Conservation (phyloP, 2,888 invertebrate genomes). For the Drosophila borealis region DNA sequence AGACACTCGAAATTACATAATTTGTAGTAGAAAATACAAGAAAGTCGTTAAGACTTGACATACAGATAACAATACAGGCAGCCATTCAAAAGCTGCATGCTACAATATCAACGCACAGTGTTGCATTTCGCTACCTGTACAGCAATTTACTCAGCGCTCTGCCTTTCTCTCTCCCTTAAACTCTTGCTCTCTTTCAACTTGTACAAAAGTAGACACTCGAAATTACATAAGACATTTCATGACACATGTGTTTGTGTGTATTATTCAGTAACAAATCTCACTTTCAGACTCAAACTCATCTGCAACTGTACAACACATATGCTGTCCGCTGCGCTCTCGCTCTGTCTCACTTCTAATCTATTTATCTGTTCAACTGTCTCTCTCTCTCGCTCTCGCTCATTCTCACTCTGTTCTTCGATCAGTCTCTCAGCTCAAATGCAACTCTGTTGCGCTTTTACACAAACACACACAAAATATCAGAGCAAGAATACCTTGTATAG, state of each 20-base stretch:
- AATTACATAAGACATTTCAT: slow-evolving; percentile 17
- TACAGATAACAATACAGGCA: slow-evolving; percentile 6
- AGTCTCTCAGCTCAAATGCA: slow-evolving; percentile 7
- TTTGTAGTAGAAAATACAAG: slow-evolving; percentile 1
- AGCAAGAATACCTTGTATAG: slow-evolving; percentile 9
- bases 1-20: slow-evolving; percentile 12
- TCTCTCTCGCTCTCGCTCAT: slow-evolving; percentile 3
- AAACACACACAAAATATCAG: slow-evolving; percentile 18
- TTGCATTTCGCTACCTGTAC: slow-evolving; percentile 20
- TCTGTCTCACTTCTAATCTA: slow-evolving; percentile 13
- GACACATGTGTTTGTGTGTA: slow-evolving; percentile 17
- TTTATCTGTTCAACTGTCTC: slow-evolving; percentile 26
- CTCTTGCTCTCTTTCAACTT: background rate
- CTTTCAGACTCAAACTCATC: slow-evolving; percentile 8
- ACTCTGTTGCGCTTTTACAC: slow-evolving; percentile 15
- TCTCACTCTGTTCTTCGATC: slow-evolving; percentile 11
- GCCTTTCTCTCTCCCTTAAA: background rate
- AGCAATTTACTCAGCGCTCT: slow-evolving; percentile 12
- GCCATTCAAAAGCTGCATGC: slow-evolving; percentile 35
- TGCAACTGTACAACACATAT: slow-evolving; percentile 25
- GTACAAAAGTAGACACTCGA: slow-evolving; percentile 19
- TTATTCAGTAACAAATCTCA: slow-evolving; percentile 32
- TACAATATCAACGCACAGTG: slow-evolving; percentile 8
- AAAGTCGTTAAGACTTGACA: no score
- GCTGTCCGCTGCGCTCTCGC: slow-evolving; percentile 4